phyloP scores from a whole-genome alignment of 2,888 invertebrate species.

The Heteropelma amictum region DNA sequence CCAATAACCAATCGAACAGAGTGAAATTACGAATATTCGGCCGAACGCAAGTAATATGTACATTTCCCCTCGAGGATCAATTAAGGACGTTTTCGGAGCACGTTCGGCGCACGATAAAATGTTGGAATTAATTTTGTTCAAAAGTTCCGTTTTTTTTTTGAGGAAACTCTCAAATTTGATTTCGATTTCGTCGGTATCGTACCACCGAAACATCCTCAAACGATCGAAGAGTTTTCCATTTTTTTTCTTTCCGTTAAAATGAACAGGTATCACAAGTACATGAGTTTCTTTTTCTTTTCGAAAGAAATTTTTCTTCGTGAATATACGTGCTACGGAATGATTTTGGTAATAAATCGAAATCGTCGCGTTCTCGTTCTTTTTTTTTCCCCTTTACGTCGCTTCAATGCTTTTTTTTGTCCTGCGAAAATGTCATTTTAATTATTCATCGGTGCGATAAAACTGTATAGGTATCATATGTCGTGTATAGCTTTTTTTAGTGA shows the following conservation, averaged over 20 bases:
- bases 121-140: too few relatives aligned
- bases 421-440: conserved; percentile 4
- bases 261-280: conserved; percentile 48
- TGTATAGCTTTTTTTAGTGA: conserved; percentile 48
- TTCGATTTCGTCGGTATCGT: too few relatives aligned
- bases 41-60: too few relatives aligned
- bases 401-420: conserved; percentile 1
- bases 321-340: conserved; percentile 50
- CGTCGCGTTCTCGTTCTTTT: neutral
- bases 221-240: too few relatives aligned
- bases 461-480: conserved; percentile 50
- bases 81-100: too few relatives aligned
- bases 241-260: conserved; percentile 37
- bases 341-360: conserved; percentile 45
- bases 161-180: too few relatives aligned
- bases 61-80: too few relatives aligned
- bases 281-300: conserved; percentile 40
- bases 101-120: too few relatives aligned
- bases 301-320: conserved; percentile 47
- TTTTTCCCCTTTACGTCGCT: neutral
- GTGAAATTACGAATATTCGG: too few relatives aligned
- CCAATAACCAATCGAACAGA: too few relatives aligned
- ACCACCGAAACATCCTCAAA: too few relatives aligned
- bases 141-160: too few relatives aligned
- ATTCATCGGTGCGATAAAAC: conserved; percentile 48